phyloP scores from a whole-genome alignment of 2,888 invertebrate species.

The Hybos culiciformis region DNA sequence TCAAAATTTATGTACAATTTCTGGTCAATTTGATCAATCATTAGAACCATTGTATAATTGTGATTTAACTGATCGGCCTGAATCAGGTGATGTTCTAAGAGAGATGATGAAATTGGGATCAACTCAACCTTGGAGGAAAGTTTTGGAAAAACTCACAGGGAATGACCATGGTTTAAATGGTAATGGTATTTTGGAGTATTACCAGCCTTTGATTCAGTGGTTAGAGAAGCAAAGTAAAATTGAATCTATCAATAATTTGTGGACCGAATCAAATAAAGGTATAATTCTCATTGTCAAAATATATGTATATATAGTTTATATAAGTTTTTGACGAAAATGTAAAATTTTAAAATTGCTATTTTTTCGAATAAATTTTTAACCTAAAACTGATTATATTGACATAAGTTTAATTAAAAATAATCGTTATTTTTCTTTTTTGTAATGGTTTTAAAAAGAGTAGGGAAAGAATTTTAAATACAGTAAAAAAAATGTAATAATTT shows the following conservation, averaged over 20 bases:
- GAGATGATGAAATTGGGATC: constrained; percentile 54
- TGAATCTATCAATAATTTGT: constrained; percentile 44
- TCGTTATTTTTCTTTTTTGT: too few species aligned
- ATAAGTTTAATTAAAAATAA: not conserved
- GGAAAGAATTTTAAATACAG: too few species aligned
- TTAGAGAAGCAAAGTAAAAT: constrained; percentile 49
- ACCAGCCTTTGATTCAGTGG: constrained; percentile 56
- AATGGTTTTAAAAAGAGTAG: too few species aligned
- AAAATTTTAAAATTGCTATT: not conserved
- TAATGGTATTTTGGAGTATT: constrained; percentile 56
- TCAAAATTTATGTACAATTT: constrained; percentile 55
- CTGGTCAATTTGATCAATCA: constrained; percentile 55
- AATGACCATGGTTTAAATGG: constrained; percentile 54
- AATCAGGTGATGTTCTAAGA: constrained; percentile 55
- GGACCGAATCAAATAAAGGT: constrained; percentile 31
- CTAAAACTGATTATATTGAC: not conserved
- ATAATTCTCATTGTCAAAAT: not conserved
- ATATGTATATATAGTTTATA: not conserved
- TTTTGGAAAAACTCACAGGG: constrained; percentile 64
- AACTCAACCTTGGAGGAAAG: constrained; percentile 66
- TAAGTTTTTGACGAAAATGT: not conserved
- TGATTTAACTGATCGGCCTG: constrained; percentile 64
- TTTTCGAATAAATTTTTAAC: not conserved
- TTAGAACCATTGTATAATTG: constrained; percentile 57
- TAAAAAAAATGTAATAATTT: too few species aligned